These are phyloP conservation scores for Hypercompe scribonia DNA, from an alignment of 2,888 invertebrate species.

Conservation along the genomic window DNA sequence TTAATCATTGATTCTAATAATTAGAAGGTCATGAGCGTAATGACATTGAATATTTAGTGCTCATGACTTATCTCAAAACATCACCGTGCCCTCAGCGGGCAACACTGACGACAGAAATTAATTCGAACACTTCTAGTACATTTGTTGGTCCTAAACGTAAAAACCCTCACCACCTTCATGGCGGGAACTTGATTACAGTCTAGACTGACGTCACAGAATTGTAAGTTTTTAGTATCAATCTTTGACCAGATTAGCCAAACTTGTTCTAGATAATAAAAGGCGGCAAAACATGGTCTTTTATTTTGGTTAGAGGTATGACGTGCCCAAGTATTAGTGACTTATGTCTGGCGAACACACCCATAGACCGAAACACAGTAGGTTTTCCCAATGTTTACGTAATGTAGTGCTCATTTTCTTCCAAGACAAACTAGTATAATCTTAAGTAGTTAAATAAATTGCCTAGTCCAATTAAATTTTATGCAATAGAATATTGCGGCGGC, in stretches of 20 bases:
- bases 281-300: constrained; percentile 9
- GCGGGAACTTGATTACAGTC: constrained; percentile 36
- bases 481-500: too few species aligned
- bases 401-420: neutral
- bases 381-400: constrained; percentile 25
- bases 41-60: neutral
- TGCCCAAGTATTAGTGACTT: constrained; percentile 50
- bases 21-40: neutral
- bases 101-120: too few species aligned
- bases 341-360: constrained; percentile 52
- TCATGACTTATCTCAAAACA: neutral
- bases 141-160: constrained; percentile 52
- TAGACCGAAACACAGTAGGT: constrained; percentile 30
- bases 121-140: constrained; percentile 36
- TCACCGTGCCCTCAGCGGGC: neutral
- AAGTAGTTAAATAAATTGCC: too few species aligned
- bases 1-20: neutral
- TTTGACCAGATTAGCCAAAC: constrained; percentile 42
- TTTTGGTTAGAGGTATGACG: constrained; percentile 28
- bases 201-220: constrained; percentile 52
- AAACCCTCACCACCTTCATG: constrained; percentile 45
- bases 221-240: constrained; percentile 21
- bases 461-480: too few species aligned
- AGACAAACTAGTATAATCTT: neutral
- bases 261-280: neutral